These are phyloP conservation scores for Lydus trimaculatus DNA, from an alignment of 2,888 invertebrate genomes.

Conservation along the genomic window DNA sequence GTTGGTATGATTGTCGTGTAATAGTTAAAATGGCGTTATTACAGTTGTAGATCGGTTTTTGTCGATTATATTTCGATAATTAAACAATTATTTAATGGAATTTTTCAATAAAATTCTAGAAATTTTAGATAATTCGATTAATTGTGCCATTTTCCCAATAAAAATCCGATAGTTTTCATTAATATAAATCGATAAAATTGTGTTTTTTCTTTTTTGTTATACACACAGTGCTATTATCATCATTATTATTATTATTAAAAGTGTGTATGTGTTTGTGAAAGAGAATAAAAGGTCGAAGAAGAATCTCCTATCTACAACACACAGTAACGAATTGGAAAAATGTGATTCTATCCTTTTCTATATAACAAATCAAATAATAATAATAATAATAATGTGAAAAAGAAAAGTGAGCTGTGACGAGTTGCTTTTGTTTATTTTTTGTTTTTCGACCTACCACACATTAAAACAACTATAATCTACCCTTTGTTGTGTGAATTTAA, in stretches of 20 bases:
- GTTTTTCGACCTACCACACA: neutral
- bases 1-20: constrained; percentile 40
- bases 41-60: constrained; percentile 45
- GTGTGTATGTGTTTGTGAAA: constrained; percentile 15
- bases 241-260: neutral
- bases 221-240: neutral
- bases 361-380: constrained; percentile 24
- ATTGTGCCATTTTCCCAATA: too few relatives aligned
- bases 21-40: constrained; percentile 55
- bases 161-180: too few relatives aligned
- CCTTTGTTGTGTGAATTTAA: too few relatives aligned
- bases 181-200: constrained; percentile 41
- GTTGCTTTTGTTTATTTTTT: constrained; percentile 17
- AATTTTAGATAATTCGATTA: too few relatives aligned
- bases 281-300: neutral
- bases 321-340: constrained; percentile 42
- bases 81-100: too few relatives aligned
- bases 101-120: too few relatives aligned
- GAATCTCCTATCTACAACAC: constrained; percentile 13
- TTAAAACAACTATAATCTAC: too few relatives aligned
- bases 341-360: constrained; percentile 55
- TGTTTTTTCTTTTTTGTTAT: too few relatives aligned
- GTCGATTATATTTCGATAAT: constrained; percentile 39
- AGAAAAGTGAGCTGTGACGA: constrained; percentile 38
- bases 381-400: constrained; percentile 49